Base-by-base conservation (phyloP, 2,113 vertebrate species). In the Philantomba maxwellii region DNA sequence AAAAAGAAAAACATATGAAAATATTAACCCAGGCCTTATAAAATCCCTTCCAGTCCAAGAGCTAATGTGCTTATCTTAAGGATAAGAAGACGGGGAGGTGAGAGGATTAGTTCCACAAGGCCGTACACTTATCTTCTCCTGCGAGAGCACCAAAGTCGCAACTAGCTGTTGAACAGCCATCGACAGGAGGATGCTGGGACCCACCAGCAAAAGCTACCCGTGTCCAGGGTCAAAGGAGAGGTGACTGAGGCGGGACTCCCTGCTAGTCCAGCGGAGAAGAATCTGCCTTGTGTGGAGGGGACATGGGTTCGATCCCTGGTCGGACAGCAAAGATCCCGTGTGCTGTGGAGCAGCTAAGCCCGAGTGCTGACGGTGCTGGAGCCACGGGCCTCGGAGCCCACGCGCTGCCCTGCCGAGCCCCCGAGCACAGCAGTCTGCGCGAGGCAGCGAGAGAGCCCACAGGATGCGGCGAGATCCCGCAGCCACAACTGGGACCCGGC, bases 381-480 rank as follows among this genome's bases (percentile, higher is more conserved):
- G 39, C 36, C 12, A 5, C 2, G 36, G 6, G 21, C 17, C 39
- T 3, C 1, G 39, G 66, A 25, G 39, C 23, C 70, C 39, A 4
- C 23, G 1, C 3, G 39, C 70, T 2, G 6, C 1, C 0, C 12
- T 7, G 13, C 1, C 39, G 70, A 26, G 36, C 39, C 70, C 3
- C 36, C 3, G 3, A 2, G 5, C 36, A 21, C 19, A 23, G 64
- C n/a, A 21, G n/a, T 70, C 64, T 70, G 64, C 1, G 19, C 10
- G 10, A 3, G n/a, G 39, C 70, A 75, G 3, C 36, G 7, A 13
- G 70, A 6, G 23, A 43, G 39, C 12, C 70, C 66, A 1, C 12
- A 2, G 36, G 36, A 2, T 0, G 23, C 1, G 23, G 15, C 23
- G 6, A 14, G 70, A 15, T 26, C 70, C 36, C 3, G 12, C 23